phyloP scores from a whole-genome alignment of 2,797 vertebrate genomes.

The Cirrhinus mrigala region DNA sequence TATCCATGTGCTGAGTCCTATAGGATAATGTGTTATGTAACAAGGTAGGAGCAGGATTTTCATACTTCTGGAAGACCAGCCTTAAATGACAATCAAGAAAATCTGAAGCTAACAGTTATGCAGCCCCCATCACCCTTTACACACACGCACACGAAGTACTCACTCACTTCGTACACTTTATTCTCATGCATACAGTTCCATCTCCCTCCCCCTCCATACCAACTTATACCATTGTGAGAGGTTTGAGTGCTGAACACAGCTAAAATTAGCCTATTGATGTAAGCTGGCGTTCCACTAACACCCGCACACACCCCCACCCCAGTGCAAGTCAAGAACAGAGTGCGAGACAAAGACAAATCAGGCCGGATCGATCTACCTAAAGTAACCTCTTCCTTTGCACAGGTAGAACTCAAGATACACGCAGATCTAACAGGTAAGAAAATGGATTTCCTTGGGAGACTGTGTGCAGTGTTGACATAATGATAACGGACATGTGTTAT shows the following conservation, averaged over 20 bases:
- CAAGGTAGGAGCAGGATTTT: background rate
- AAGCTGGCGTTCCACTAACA: conserved; percentile 87
- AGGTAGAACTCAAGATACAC: conserved; percentile 60
- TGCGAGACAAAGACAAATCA: conserved; percentile 88
- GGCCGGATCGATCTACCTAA: conserved; percentile 79
- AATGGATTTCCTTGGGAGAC: conserved; percentile 7
- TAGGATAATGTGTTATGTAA: conserved; percentile 5
- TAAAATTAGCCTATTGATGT: conserved; percentile 99
- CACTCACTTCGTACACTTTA: conserved; percentile 14
- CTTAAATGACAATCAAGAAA: conserved; percentile 12
- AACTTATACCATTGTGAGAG: conserved; percentile 83
- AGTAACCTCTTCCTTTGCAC: conserved; percentile 79
- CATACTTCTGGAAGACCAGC: background rate
- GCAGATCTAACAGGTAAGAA: conserved; percentile 76
- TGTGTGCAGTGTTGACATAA: conserved; percentile 9
- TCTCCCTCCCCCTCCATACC: conserved; percentile 55
- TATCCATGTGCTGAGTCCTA: background rate
- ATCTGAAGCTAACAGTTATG: background rate
- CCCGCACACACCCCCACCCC: conserved; percentile 47
- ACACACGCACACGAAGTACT: background rate
- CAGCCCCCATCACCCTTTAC: background rate
- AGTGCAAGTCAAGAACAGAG: conserved; percentile 81
- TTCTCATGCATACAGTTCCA: conserved; percentile 33
- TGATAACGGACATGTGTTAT: background rate
- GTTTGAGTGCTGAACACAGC: conserved; percentile 87